A percentile compares a stretch with the other conserved stretches of the same genome.
phyloP scores from a whole-genome alignment of 2,888 invertebrate species.

The Escarpia spicata region DNA sequence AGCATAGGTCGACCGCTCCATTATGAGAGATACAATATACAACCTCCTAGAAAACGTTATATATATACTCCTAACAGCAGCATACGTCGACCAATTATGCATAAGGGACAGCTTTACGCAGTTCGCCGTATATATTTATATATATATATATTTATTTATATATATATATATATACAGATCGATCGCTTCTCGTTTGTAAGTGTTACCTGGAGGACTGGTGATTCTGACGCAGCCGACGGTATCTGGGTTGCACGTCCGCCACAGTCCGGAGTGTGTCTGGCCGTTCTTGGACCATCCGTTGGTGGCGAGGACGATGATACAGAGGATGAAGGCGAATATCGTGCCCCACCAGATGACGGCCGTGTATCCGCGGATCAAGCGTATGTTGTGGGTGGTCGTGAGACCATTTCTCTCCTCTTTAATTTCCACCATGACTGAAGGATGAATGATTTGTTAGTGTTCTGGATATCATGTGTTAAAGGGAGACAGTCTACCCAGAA shows the following conservation, averaged over 20 bases:
- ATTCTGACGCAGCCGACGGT: not conserved
- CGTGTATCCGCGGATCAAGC: not conserved
- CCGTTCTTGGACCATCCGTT: not conserved
- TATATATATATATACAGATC: not conserved
- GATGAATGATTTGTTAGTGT: not conserved
- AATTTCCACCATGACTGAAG: not conserved
- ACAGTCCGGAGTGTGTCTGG: not conserved
- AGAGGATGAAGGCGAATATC: not conserved
- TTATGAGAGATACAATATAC: too few species aligned
- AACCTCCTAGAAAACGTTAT: too few species aligned
- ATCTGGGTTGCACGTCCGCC: not conserved
- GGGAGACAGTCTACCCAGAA: too few species aligned
- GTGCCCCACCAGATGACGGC: not conserved
- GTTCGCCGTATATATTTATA: too few species aligned
- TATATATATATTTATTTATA: too few species aligned
- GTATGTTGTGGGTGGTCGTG: not conserved
- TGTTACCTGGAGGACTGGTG: not conserved
- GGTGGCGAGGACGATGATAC: not conserved
- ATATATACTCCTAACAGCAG: too few species aligned
- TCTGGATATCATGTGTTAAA: not conserved
- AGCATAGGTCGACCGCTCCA: too few species aligned
- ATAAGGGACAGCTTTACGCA: too few species aligned
- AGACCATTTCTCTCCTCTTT: too few species aligned
- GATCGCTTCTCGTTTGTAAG: not conserved
- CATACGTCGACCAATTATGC: too few species aligned